A percentile compares a stretch with the other conserved stretches of the same genome.
These are phyloP conservation scores for Crotalus horridus DNA, from an alignment of 2,113 vertebrate species.

Conservation along the genomic window DNA sequence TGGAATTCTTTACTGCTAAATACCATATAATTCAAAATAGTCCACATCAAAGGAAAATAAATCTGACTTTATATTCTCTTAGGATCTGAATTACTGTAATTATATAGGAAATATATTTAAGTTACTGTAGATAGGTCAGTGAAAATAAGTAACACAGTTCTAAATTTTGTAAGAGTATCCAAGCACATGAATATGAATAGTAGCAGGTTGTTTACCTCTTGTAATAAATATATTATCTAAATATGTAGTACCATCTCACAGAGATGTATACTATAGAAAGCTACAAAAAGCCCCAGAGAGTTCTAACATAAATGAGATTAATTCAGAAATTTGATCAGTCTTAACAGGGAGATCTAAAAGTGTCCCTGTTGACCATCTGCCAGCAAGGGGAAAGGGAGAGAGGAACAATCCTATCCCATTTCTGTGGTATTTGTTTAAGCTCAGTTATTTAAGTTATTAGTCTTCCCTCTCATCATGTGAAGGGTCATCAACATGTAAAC, in stretches of 20 bases:
- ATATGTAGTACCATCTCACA: neutral
- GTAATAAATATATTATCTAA: neutral
- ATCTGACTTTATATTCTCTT: neutral
- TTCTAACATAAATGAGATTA: neutral
- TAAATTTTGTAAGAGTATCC: neutral
- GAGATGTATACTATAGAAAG: neutral
- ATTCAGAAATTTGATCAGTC: neutral
- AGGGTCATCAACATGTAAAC: neutral
- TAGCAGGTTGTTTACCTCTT: neutral
- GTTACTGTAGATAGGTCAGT: neutral
- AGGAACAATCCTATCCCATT: neutral
- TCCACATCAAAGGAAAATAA: neutral
- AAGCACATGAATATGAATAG: neutral
- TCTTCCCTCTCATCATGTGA: neutral
- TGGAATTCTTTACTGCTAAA: neutral
- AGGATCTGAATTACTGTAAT: neutral
- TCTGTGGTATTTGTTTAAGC: neutral
- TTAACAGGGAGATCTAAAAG: neutral
- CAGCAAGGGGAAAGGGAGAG: neutral
- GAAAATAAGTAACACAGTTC: neutral
- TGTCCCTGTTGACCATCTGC: neutral
- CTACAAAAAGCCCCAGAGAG: neutral
- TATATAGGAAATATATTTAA: neutral
- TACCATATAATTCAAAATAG: neutral
- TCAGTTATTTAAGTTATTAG: neutral